Evolutionary conservation across 2,888 invertebrate species (phyloP).

Genomic region (Xestia sexstrigata): DNA sequence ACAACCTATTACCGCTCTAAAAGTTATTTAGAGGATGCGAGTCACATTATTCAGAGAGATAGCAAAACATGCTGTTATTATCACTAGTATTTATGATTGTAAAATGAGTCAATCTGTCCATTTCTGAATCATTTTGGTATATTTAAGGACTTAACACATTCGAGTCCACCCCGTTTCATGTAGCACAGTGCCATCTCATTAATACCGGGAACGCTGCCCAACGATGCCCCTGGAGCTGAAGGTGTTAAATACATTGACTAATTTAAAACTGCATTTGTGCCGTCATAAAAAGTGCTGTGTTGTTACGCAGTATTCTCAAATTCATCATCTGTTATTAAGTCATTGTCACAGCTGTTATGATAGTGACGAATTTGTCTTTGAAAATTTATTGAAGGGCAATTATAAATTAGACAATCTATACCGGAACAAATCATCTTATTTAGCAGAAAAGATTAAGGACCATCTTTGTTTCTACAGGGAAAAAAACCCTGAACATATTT

Average conservation of each 20-base stretch:
- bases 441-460: background rate
- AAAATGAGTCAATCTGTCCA: background rate
- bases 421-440: background rate
- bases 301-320: background rate
- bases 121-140: background rate
- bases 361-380: background rate
- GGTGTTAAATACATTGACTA: background rate
- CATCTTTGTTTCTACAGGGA: background rate
- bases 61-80: slow-evolving; percentile 5
- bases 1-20: background rate
- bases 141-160: background rate
- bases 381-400: background rate
- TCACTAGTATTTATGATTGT: background rate
- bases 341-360: background rate
- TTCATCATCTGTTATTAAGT: background rate
- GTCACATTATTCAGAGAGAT: background rate
- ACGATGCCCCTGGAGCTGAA: too few relatives aligned
- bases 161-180: too few relatives aligned
- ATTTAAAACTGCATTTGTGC: background rate
- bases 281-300: background rate
- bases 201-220: too few relatives aligned
- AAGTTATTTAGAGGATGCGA: background rate
- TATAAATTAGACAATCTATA: background rate
- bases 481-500: background rate
- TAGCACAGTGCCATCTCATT: too few relatives aligned